phyloP scores from a whole-genome alignment of 2,113 vertebrate species.

The Sapajus apella region DNA sequence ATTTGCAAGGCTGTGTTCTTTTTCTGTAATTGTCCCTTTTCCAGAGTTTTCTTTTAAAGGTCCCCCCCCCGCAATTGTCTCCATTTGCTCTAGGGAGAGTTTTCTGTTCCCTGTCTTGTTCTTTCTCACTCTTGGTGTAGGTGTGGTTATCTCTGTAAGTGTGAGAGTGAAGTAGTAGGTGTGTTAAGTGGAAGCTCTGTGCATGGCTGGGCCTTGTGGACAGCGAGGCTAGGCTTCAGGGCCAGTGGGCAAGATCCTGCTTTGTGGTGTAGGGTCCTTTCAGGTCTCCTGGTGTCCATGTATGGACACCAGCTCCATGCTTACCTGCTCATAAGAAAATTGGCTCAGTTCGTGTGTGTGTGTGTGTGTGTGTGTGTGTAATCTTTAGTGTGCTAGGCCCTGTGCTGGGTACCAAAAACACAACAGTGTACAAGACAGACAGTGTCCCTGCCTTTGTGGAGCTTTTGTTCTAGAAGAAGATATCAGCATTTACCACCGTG shows the following conservation, averaged over 20 bases:
- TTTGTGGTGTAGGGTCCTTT: accelerated
- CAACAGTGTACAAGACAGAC: accelerated
- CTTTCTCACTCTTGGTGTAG: accelerated
- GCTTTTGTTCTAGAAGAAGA: neutral
- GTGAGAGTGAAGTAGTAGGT: accelerated
- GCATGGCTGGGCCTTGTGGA: neutral
- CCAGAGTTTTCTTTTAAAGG: neutral
- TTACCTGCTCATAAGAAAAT: neutral
- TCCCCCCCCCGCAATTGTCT: neutral
- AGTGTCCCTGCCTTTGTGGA: accelerated
- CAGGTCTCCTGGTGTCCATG: too few species aligned
- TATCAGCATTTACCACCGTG: accelerated
- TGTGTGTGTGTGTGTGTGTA: too few species aligned
- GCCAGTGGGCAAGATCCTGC: accelerated
- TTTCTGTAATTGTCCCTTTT: neutral
- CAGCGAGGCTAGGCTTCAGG: neutral
- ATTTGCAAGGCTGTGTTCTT: neutral
- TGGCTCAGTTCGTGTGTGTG: neutral
- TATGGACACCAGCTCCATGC: neutral
- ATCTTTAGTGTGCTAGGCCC: neutral
- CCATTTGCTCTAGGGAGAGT: neutral
- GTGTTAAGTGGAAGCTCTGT: accelerated
- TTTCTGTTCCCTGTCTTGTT: neutral
- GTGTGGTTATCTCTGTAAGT: neutral
- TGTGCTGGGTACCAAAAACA: neutral